Evolutionary conservation across 2,113 vertebrate species (phyloP), one percentile per base, ranked within the genome.

Genomic region (Lepisosteus osseus): DNA sequence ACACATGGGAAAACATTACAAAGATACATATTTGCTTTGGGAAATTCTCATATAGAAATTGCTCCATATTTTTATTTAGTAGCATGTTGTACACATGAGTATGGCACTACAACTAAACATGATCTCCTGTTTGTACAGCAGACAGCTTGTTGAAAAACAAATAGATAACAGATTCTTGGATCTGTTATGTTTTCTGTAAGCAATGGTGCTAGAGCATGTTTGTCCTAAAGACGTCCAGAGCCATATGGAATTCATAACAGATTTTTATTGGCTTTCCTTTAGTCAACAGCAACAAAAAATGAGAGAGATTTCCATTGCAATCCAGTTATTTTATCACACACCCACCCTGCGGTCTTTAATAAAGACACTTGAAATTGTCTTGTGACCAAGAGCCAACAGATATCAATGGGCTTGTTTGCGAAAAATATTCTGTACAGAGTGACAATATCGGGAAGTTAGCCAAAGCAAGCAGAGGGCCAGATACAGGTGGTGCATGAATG

Each of bases 131-230:
- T 29, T 29, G 29, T 29, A 29, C 29, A 29, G 29, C 2, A 29
- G 29, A 29, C 1, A 29, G 29, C 29, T 29, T 29, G 29, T 29
- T 29, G 29, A 29, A 29, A 29, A 29, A 29, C 29, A 29, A 29
- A 29, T 29, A 29, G 29, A 84, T 76, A 41, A 64, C 75, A 74
- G 5, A 51, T 51, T 51, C 47, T 9, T 6, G 47, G 5, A 51
- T 51, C 5, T 51, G 47, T 5, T 51, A 6, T 51, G 47, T 6
- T 51, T 51, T 51, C 5, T 51, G 47, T 9, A 6, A 9, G 47
- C 5, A 6, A 9, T 51, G 5, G 47, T 51, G 5, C 9, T 51
- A 51, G 5, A 51, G 9, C 47, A 51, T 5, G 9, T 6, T 51
- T 51, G 47, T 9, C 47, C 47, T 51, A 9, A 1, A 51, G 47